Evolutionary conservation across 2,797 vertebrate species (phyloP), one percentile per base, ranked within the genome.

Genomic region (Microcaecilia unicolor): DNA sequence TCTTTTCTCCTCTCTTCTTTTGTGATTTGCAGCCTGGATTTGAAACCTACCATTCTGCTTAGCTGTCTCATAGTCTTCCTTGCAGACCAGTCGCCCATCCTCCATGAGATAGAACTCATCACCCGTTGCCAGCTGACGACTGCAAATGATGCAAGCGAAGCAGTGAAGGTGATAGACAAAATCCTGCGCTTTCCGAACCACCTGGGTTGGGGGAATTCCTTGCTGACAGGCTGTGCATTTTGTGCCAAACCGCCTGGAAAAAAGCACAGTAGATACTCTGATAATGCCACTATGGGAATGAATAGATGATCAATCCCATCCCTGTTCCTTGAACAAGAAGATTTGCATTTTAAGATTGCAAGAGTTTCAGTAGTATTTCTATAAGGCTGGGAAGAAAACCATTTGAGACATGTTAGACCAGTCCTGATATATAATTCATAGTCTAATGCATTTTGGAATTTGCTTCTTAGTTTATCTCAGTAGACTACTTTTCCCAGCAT

Each of bases 71-170:
- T 98, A 98, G 74, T 98, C 95, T 57, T 95, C 91, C 70, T 98
- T 98, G 80, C 95, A 98, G 57, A 98, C 93, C 53, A 98, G 84
- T 45, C 95, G 76, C 29, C 95, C 93, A 0, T 98, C 95, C 68
- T 98, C 95, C 95, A 98, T 94, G 67, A 98, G 90, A 80, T 98
- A 98, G 76, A 98, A 98, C 84, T 98, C 91, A 1, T 98, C 95
- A 1, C 93, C 95, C 0, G 95, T 98, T 77, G 93, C 90, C 75
- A 98, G 78, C 67, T 98, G 95, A 27, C 92, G 84, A 80, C 77
- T 96, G 67, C 95, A 98, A 85, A 98, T 96, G 58, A 98, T 86
- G 57, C 95, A 98, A 67, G 93, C 87, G 1, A 98, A 98, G 81
- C 95, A 98, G 74, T 93, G 92, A 34, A 98, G 84, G 71, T 98